Conservation (phyloP, 2,113 vertebrate genomes). For the Pelmatolapia mariae region DNA sequence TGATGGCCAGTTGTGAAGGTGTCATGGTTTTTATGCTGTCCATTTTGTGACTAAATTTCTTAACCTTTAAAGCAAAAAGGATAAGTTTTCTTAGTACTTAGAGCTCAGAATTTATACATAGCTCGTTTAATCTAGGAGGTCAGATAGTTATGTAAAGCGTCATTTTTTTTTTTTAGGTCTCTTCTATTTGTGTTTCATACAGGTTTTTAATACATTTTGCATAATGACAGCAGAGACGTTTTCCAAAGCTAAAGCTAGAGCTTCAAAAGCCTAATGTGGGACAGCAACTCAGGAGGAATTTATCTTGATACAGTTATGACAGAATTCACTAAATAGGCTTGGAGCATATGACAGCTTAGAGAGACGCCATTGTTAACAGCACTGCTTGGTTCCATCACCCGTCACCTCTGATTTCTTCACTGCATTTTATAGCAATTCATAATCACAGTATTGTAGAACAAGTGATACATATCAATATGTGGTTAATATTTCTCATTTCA, state of each 20-base stretch:
- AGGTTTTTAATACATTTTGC: background rate
- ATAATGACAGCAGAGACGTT: background rate
- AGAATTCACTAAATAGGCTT: background rate
- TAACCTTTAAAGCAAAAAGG: background rate
- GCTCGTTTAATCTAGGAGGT: background rate
- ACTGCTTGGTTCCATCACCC: background rate
- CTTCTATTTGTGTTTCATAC: background rate
- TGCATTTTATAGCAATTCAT: background rate
- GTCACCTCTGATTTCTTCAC: background rate
- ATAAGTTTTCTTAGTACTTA: background rate
- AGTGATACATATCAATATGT: background rate
- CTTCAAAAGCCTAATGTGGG: background rate
- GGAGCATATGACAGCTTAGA: background rate
- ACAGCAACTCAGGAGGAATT: background rate
- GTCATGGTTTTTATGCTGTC: conserved; percentile 51
- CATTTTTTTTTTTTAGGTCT: background rate
- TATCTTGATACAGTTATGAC: background rate
- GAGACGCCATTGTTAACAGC: background rate
- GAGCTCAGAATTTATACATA: background rate
- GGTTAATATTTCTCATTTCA: background rate
- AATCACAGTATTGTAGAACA: background rate
- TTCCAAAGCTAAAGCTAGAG: background rate
- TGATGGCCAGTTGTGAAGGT: conserved; percentile 41
- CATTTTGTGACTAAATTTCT: background rate
- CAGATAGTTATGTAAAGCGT: background rate